phyloP scores from a whole-genome alignment of 2,888 invertebrate genomes.

The Bombyx huttoni region DNA sequence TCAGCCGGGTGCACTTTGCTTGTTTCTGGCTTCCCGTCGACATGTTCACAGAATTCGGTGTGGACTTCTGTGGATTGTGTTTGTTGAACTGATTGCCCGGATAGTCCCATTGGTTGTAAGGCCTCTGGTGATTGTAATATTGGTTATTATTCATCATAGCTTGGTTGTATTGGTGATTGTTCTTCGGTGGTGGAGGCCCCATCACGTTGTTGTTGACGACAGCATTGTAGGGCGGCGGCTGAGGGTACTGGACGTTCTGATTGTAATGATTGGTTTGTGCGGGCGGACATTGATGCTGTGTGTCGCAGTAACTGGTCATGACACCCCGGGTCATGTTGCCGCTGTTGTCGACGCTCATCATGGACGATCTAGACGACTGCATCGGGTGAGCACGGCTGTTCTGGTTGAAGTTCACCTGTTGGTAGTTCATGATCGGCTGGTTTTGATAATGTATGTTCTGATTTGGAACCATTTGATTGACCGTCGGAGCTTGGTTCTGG shows the following conservation, averaged over 20 bases:
- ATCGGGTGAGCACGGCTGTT: slow-evolving; percentile 46
- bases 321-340: slow-evolving; percentile 51
- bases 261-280: slow-evolving; percentile 39
- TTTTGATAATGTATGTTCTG: slow-evolving; percentile 43
- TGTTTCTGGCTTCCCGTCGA: slow-evolving; percentile 60
- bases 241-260: slow-evolving; percentile 53
- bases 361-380: slow-evolving; percentile 60
- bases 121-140: slow-evolving; percentile 57
- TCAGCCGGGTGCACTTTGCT: slow-evolving; percentile 28
- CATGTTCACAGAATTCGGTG: slow-evolving; percentile 57
- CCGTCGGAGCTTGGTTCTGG: slow-evolving; percentile 38
- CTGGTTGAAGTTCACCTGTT: slow-evolving; percentile 39
- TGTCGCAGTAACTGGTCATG: slow-evolving; percentile 53
- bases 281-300: slow-evolving; percentile 32
- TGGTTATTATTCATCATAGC: slow-evolving; percentile 65
- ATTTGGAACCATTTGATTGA: slow-evolving; percentile 36
- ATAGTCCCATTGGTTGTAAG: slow-evolving; percentile 61
- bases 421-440: slow-evolving; percentile 44
- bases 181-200: slow-evolving; percentile 64
- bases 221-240: slow-evolving; percentile 54
- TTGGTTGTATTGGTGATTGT: slow-evolving; percentile 62
- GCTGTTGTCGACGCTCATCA: slow-evolving; percentile 64
- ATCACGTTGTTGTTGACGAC: slow-evolving; percentile 57
- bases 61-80: slow-evolving; percentile 54
- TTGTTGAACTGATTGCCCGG: slow-evolving; percentile 57